phyloP scores from a whole-genome alignment of 2,113 vertebrate species.

The Xyliphius kryptos region DNA sequence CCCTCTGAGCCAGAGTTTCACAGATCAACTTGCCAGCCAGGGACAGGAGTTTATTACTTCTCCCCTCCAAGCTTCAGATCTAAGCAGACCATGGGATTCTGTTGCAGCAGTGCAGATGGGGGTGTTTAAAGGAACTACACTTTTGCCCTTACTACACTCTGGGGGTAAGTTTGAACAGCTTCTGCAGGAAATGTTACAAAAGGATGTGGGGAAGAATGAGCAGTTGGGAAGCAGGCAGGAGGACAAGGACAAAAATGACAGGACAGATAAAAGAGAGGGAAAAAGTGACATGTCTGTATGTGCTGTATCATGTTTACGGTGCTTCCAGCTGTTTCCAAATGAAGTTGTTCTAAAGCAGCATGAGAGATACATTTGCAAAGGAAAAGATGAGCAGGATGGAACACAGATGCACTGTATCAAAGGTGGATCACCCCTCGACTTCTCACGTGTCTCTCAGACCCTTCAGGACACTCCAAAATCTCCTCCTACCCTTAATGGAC shows the following conservation, averaged over 20 bases:
- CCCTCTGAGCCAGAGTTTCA: slow-evolving; percentile 20
- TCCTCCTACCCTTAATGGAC: slow-evolving; percentile 44
- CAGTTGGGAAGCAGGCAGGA: slow-evolving; percentile 6
- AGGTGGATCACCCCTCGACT: slow-evolving; percentile 39
- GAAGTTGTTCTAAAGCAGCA: slow-evolving; percentile 61
- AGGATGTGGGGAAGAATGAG: slow-evolving; percentile 44
- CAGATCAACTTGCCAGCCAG: slow-evolving; percentile 44
- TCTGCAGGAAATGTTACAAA: slow-evolving; percentile 63
- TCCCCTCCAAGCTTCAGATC: slow-evolving; percentile 29
- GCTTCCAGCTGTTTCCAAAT: slow-evolving; percentile 63
- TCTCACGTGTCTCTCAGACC: slow-evolving; percentile 38
- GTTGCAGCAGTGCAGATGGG: slow-evolving; percentile 43
- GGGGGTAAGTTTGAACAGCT: slow-evolving; percentile 63
- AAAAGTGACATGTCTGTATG: slow-evolving; percentile 36
- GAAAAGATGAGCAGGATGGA: slow-evolving; percentile 49
- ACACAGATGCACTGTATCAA: slow-evolving; percentile 41
- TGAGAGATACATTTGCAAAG: slow-evolving; percentile 61
- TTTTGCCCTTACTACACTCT: slow-evolving; percentile 58
- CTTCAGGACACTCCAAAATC: slow-evolving; percentile 19
- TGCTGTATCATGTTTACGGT: slow-evolving; percentile 56
- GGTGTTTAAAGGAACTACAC: slow-evolving; percentile 54
- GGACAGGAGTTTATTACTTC: slow-evolving; percentile 29
- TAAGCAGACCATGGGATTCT: slow-evolving; percentile 54
- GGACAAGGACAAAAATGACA: slow-evolving; percentile 2
- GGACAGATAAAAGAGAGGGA: slow-evolving; percentile 37